phyloP scores from a whole-genome alignment of 2,888 invertebrate genomes.

The Pharmacophagus antenor region DNA sequence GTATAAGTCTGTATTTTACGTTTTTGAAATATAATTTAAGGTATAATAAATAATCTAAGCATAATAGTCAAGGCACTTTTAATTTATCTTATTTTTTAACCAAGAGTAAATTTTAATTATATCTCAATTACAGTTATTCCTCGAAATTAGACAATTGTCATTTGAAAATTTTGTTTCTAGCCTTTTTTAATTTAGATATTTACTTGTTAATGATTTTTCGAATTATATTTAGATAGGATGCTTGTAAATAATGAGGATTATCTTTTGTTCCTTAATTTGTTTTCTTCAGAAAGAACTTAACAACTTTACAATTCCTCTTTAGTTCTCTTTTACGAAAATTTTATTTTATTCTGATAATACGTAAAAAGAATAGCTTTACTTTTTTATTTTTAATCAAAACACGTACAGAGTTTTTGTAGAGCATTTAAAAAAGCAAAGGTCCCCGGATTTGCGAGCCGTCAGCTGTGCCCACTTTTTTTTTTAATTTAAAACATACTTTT shows the following conservation, averaged over 20 bases:
- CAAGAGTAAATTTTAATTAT: too few species aligned
- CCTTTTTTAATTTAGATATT: too few species aligned
- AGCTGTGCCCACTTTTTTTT: conserved; percentile 4
- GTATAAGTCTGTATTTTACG: neutral
- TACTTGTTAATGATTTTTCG: too few species aligned
- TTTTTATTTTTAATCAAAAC: conserved; percentile 12
- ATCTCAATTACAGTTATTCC: too few species aligned
- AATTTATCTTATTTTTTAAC: too few species aligned
- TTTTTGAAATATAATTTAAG: neutral
- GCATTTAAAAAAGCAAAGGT: conserved; percentile 17
- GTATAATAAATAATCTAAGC: neutral
- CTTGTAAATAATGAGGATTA: neutral
- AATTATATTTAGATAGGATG: neutral
- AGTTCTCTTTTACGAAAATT: too few species aligned
- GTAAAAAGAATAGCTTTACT: conserved; percentile 9
- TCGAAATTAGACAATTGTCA: too few species aligned
- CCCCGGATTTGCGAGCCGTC: conserved; percentile 9
- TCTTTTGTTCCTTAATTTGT: neutral
- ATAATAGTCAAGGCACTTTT: too few species aligned
- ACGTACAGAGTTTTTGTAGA: conserved; percentile 9
- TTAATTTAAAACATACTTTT: conserved; percentile 5
- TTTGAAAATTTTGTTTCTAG: too few species aligned
- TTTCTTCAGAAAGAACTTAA: too few species aligned
- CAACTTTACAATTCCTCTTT: too few species aligned
- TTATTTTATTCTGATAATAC: neutral